Evolutionary conservation across 2,888 invertebrate species (phyloP).

Genomic region (Drosophila mimica): DNA sequence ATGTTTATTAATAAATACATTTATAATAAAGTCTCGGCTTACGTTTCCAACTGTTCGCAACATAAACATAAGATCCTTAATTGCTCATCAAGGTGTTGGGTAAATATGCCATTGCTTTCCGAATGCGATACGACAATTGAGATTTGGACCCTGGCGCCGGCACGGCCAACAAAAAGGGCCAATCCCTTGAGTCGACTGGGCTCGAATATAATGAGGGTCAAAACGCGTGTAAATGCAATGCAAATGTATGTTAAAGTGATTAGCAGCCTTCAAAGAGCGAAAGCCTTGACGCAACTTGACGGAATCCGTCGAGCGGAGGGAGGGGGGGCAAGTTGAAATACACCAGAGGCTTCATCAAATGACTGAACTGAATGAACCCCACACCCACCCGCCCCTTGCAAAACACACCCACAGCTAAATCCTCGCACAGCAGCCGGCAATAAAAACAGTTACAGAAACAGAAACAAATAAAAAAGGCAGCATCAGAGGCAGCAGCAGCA

Average conservation of each 20-base stretch:
- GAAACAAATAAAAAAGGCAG: slow-evolving; percentile 34
- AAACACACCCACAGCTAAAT: slow-evolving; percentile 39
- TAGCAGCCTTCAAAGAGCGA: slow-evolving; percentile 76
- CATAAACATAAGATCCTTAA: slow-evolving; percentile 44
- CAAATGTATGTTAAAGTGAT: slow-evolving; percentile 83
- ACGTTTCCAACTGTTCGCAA: slow-evolving; percentile 1
- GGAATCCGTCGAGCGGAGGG: not conserved
- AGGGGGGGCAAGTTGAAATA: slow-evolving; percentile 43
- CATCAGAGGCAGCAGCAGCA: not conserved
- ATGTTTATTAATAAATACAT: not conserved
- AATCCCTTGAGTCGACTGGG: slow-evolving; percentile 57
- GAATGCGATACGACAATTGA: slow-evolving; percentile 32
- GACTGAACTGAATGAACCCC: slow-evolving; percentile 20
- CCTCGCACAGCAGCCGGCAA: slow-evolving; percentile 74
- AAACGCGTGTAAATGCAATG: slow-evolving; percentile 81
- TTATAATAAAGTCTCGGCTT: not conserved
- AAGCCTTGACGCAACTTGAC: slow-evolving; percentile 43
- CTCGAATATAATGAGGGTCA: slow-evolving; percentile 76
- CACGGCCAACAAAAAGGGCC: slow-evolving; percentile 33
- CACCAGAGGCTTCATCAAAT: slow-evolving; percentile 73
- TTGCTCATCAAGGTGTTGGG: slow-evolving; percentile 59
- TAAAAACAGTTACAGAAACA: slow-evolving; percentile 69
- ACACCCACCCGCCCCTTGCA: not conserved
- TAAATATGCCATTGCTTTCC: slow-evolving; percentile 46
- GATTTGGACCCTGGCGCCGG: slow-evolving; percentile 6